A percentile compares a stretch with the other conserved stretches of the same genome.
Evolutionary conservation across 2,113 vertebrate species (phyloP).

Genomic region (Ceyx cyanopectus): DNA sequence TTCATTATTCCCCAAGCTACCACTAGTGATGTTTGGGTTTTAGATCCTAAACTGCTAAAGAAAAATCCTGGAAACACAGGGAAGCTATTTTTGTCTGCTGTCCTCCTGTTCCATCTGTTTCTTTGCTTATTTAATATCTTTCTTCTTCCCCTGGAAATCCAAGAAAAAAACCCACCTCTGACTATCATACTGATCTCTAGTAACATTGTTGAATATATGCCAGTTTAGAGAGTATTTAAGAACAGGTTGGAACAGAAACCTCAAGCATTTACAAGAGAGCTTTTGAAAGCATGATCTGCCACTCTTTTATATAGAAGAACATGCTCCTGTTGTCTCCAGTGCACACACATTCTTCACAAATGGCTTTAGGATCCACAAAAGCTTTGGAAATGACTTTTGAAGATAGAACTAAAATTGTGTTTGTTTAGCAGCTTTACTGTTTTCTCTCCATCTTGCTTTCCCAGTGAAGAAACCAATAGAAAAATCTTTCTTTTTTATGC

Average conservation of each 20-base stretch:
- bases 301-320: accelerated
- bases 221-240: not conserved
- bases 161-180: too few relatives aligned
- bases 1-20: not conserved
- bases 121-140: not conserved
- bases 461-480: not conserved
- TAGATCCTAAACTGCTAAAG: not conserved
- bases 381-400: not conserved
- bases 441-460: not conserved
- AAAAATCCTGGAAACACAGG: accelerated
- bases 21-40: not conserved
- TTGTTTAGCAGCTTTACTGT: not conserved
- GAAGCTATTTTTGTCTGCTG: not conserved
- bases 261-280: not conserved
- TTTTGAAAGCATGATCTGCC: not conserved
- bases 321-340: not conserved
- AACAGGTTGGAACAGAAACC: not conserved
- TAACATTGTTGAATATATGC: not conserved
- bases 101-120: not conserved
- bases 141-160: too few relatives aligned
- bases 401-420: not conserved
- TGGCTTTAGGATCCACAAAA: not conserved
- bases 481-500: not conserved
- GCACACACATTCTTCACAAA: not conserved
- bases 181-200: not conserved